Conservation (phyloP, 2,797 vertebrate genomes). For the Vireo griseus region DNA sequence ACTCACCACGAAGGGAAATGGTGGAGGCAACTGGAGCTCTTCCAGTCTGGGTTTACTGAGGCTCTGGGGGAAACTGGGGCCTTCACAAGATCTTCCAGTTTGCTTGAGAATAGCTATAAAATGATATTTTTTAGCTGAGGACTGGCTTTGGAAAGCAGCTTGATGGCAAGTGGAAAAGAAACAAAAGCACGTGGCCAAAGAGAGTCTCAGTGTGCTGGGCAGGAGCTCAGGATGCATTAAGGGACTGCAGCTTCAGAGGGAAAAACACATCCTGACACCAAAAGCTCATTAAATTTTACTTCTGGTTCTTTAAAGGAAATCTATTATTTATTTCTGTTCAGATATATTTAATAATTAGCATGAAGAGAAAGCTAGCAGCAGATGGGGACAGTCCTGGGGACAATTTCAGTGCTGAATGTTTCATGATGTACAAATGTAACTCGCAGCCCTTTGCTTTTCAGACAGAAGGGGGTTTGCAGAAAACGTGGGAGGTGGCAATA, state of each 20-base stretch:
- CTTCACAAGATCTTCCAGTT: neutral
- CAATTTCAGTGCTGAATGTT: conserved; percentile 30
- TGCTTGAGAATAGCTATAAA: neutral
- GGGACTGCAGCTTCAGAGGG: neutral
- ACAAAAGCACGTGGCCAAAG: rapidly evolving
- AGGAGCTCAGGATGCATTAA: neutral
- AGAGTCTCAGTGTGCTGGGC: neutral
- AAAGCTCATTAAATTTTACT: neutral
- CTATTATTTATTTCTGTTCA: conserved; percentile 43
- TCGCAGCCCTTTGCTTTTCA: neutral
- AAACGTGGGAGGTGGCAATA: neutral
- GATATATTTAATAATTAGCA: conserved; percentile 59
- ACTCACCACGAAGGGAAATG: rapidly evolving
- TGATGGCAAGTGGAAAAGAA: neutral
- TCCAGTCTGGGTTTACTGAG: neutral
- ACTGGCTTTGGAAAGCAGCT: neutral
- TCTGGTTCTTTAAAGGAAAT: conserved; percentile 3
- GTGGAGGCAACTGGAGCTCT: neutral
- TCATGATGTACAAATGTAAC: conserved; percentile 24
- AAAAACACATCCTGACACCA: neutral
- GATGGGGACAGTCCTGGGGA: conserved; percentile 48
- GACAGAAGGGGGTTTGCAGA: neutral
- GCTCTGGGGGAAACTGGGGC: neutral
- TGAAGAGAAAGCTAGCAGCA: conserved; percentile 46
- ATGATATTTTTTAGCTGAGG: neutral